A percentile compares a stretch with the other conserved stretches of the same genome.
Evolutionary conservation across 2,797 vertebrate species (phyloP).

Genomic region (Enteromius viviparus): DNA sequence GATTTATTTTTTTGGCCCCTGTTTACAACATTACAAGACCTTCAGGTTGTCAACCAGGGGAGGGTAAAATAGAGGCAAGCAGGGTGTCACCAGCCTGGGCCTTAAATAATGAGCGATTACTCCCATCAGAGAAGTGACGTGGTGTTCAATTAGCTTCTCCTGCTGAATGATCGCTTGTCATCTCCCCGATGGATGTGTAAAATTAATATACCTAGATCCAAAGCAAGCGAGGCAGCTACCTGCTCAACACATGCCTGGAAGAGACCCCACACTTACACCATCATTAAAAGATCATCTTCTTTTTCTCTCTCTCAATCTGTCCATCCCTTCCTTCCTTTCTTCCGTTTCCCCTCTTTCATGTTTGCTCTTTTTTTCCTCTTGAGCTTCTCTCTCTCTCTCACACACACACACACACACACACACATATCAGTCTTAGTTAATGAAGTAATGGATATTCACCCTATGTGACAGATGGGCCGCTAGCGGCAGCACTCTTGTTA

Average conservation of each 20-base stretch:
- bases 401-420: not conserved
- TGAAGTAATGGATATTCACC: conserved; percentile 82
- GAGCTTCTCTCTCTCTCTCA: not conserved
- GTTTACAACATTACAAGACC: conserved; percentile 69
- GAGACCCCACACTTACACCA: conserved; percentile 10
- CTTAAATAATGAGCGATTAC: conserved; percentile 90
- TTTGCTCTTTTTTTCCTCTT: not conserved
- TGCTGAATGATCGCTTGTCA: conserved; percentile 91
- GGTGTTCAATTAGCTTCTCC: conserved; percentile 92
- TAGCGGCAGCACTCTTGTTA: conserved; percentile 88
- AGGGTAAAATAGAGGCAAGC: conserved; percentile 69
- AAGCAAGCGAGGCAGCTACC: conserved; percentile 80
- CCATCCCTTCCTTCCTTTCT: not conserved
- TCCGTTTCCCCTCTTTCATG: not conserved
- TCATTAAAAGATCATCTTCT: conserved; percentile 32
- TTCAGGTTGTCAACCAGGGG: conserved; percentile 72
- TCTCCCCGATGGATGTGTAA: conserved; percentile 84
- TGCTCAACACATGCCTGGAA: conserved; percentile 65
- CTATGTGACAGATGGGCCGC: conserved; percentile 89
- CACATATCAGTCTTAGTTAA: conserved; percentile 68
- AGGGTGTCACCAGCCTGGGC: conserved; percentile 71
- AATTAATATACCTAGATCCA: conserved; percentile 89
- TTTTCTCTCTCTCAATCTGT: not conserved
- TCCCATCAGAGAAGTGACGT: conserved; percentile 88
- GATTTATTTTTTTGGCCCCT: conserved; percentile 70